Base-by-base conservation (phyloP, 1,140 invertebrate genomes). In the Penaeus vannamei region DNA sequence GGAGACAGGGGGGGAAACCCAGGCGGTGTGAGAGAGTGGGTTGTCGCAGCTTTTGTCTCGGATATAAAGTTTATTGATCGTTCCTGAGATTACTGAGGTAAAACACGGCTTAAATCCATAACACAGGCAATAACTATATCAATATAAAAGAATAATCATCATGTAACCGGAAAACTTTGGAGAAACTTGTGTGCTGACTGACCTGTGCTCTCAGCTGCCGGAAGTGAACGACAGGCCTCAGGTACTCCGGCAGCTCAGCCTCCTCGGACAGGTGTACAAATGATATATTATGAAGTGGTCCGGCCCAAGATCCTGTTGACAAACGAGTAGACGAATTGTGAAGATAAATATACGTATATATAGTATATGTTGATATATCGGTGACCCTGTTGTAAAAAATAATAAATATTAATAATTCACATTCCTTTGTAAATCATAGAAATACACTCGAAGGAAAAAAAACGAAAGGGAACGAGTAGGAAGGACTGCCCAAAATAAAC, bases 221-320 rank as follows among this genome's bases (percentile, higher is more conserved):
- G 83, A 89, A 89, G 87, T 89, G 87, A 20, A 84, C 53, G 61
- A 89, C 76, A 53, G 87, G 87, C 42, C 87, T 77, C 5, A 89
- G 82, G 81, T 89, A 89, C 32, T 89, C 66, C 14, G 87, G 87
- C 66, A 89, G 29, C 76, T 89, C 59, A 29, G 36, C 76, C 72
- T 89, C 87, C 53, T 76, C 60, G 19, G 83, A 60, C 59, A 89
- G 59, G 53, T 84, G 87, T 12, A 80, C 82, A 36, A 84, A 84
- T 17, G 53, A 84, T 2, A 84, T 42, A 60, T 89, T 89, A 36
- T 89, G 60, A 20, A 89, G 76, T 3, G 53, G 36, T 14, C 82
- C 87, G 1, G 69, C 53, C 82, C 87, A 80, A 22, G 59, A 64
- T 2, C 87, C 87, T 89, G 59, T 14, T 36, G 29, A 53, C 59